Evolutionary conservation across 2,797 vertebrate genomes (phyloP), one percentile per base, ranked within the genome.

Genomic region (Octomys mimax): DNA sequence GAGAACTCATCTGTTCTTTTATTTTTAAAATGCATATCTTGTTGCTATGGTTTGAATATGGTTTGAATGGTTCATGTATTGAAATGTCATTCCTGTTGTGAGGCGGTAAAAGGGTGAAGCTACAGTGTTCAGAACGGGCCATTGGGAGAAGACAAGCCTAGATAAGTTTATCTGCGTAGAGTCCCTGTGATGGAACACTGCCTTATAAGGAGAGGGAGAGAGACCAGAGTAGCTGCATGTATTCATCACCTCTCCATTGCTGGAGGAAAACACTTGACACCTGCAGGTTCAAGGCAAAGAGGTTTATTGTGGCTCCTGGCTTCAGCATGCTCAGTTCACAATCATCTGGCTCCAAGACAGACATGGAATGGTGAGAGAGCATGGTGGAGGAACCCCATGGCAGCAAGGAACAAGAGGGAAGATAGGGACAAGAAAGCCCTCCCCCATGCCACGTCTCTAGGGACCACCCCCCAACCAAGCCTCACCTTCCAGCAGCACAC

Each of bases 11-110:
- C 52, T 78, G 13, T 11, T 73, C 21, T 86, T 96, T 92, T 86
- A 82, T 61, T 89, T 82, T 84, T 85, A 70, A 81, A 86, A 93
- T 78, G 28, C 3, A 59, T 97, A 61, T 93, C 21, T 52, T 85
- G 2, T 57, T 62, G 14, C 24, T 57, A 10, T 39, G 19, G 39
- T 49, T 77, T 73, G 42, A 85, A 31, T n/a, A 18, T 66, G 12
- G 22, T 46, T 18, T 6, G 22, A 52, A 57, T n/a, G 33, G 49
- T 54, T 71, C 16, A 28, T 31, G 24, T 86, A 24, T 70, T 71
- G 13, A 71, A 22, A 54, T 75, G 59, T 42, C 31, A 22, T 42
- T 28, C 28, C 28, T 3, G 31, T 21, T 61, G 6, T 75, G 52
- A 87, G 24, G 24, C n/a, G 75, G 22, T 7, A 61, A 42, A 36